Evolutionary conservation across 2,797 vertebrate genomes (phyloP), one percentile per base, ranked within the genome.

Genomic region (Manis crassicaudata): DNA sequence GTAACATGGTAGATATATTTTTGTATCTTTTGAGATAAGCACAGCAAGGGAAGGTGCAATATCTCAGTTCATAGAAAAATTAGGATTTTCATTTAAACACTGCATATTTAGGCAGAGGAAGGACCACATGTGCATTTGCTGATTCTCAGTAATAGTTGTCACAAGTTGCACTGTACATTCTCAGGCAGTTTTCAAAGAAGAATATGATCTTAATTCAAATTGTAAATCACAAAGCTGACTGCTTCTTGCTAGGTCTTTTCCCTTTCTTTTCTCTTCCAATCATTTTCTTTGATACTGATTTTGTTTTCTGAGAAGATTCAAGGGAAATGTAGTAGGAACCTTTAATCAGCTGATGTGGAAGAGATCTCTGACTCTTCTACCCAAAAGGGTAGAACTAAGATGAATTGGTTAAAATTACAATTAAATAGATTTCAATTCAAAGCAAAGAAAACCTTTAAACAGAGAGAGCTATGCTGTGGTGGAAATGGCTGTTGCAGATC

Each of bases 201-300:
- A 96, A 13, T 37, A 60, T n/a, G 52, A 87, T 81, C 95, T 92
- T 84, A 93, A 85, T 77, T 88, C 32, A 85, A 86, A n/a, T 62
- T 83, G 70, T 14, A 92, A 82, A 91, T 81, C 67, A 68, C 40
- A 52, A 93, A 62, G 18, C 3, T 54, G 95, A 70, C 73, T 83
- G 88, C 63, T 79, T 92, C n/a, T 77, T 72, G 35, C 65, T 84
- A 82, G 21, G 62, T n/a, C 14, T 37, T 68, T 95, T 76, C 40
- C 68, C 21, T 75, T 70, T 95, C 14, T 72, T 92, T 81, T 83
- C 29, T 87, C 65, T n/a, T 90, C 12, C 21, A 18, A 43, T 85
- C 72, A 82, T 90, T 92, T 88, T 79, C 43, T 75, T 67, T 56
- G 40, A 80, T 86, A 72, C 23, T 90, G 40, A 83, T 88, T 65